phyloP scores from a whole-genome alignment of 2,888 invertebrate genomes.

The Torymus auratus region DNA sequence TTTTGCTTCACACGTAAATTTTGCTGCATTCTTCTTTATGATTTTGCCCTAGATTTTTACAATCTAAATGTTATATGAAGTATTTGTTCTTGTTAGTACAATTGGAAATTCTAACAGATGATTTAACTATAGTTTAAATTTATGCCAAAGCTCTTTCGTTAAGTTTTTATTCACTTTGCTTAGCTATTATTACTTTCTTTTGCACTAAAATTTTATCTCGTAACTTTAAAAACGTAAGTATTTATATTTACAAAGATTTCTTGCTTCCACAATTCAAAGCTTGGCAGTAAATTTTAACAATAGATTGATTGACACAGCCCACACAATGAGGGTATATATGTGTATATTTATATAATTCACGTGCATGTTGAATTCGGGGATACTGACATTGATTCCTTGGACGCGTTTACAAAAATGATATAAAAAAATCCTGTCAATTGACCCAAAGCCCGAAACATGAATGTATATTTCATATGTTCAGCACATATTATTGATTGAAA shows the following conservation, averaged over 20 bases:
- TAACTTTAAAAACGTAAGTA: not conserved
- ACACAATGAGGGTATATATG: not conserved
- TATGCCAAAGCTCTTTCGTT: too few species aligned
- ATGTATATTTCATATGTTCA: slow-evolving; percentile 11
- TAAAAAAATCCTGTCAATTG: slow-evolving; percentile 5
- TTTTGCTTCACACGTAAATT: too few species aligned
- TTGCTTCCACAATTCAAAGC: not conserved
- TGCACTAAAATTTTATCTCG: not conserved
- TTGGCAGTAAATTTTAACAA: too few species aligned
- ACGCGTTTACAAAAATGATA: not conserved
- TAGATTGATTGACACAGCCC: not conserved
- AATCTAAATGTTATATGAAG: not conserved
- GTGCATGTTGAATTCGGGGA: slow-evolving; percentile 18
- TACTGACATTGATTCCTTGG: not conserved
- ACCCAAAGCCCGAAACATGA: not conserved
- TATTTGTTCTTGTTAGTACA: not conserved
- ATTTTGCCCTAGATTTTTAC: not conserved
- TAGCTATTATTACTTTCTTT: too few species aligned
- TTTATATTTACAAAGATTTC: too few species aligned
- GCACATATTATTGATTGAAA: slow-evolving; percentile 41
- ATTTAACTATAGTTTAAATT: too few species aligned
- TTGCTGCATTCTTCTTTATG: too few species aligned
- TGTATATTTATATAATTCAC: slow-evolving; percentile 24
- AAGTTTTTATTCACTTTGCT: too few species aligned
- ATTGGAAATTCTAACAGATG: too few species aligned